Evolutionary conservation across 92 coral and sea anemone species (phyloP), one percentile per base, ranked within the genome.

Genomic region (Metridium senile): DNA sequence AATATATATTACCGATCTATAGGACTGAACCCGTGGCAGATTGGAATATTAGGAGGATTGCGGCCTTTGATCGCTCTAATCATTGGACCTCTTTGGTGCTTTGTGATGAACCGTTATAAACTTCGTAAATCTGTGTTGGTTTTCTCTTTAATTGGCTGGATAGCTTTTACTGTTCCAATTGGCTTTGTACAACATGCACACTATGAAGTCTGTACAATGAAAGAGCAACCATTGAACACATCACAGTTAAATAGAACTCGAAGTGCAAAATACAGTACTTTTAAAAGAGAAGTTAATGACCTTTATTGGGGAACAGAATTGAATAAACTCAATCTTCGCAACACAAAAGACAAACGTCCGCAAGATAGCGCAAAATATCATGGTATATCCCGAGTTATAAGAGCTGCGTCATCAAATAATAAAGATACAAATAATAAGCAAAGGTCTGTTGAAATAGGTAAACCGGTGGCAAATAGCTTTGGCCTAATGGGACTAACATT

Each of bases 1-100:
- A 90, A 87, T 65, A 68, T 93, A 62, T 93, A 84, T 58, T 93
- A 87, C 58, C 85, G 90, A 61, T 86, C 90, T 6, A 45, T 93
- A 26, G 94, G 96, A 25, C 74, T 90, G 66, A 81, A 84, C n/a
- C 92, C 98, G 0, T 90, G 90, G 93, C 98, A 93, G 39, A 93
- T 90, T 9, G 98, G 98, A 52, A 45, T 93, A 62, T 85, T 93
- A 17, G 96, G 92, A 66, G 98, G 95, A 1, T 71, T 93, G 49
- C 89, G 98, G 20, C 98, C 98, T 0, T 68, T 93, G 1, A 63
- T 93, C 29, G 93, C 94, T 10, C 27, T 87, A 39, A 59, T 93
- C 20, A 73, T 74, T 79, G 89, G 88, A 13, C 95, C 98, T 23
- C 33, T 93, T 11, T 93, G 98, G 98, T 81, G 98, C 68, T 58